Percentiles rank a stretch among this genome's conserved stretches.
These are phyloP conservation scores for Sarcophaga peregrina DNA, from an alignment of 1,140 invertebrate genomes.

Conservation along the genomic window DNA sequence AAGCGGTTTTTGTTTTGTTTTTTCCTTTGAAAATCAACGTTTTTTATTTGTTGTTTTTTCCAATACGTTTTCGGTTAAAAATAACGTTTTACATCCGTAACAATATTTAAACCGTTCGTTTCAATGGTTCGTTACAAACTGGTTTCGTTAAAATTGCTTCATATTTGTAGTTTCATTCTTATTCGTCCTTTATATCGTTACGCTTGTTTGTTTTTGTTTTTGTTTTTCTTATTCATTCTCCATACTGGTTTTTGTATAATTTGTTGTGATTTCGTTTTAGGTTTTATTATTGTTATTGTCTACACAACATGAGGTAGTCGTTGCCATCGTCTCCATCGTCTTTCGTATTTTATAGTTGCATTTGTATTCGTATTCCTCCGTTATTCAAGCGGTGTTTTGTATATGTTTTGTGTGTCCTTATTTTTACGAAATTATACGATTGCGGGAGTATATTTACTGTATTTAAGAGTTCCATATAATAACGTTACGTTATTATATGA, in stretches of 20 bases:
- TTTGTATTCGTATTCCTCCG: not conserved
- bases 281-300: conserved; percentile 22
- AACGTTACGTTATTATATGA: not conserved
- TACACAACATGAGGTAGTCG: not conserved
- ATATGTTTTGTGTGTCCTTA: conserved; percentile 24
- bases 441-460: conserved; percentile 36
- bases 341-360: too few relatives aligned
- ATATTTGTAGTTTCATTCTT: conserved; percentile 33
- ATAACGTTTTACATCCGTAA: conserved; percentile 10
- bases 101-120: conserved; percentile 31
- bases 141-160: conserved; percentile 37
- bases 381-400: not conserved
- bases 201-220: conserved; percentile 16
- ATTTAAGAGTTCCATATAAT: conserved; percentile 4
- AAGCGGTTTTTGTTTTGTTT: too few relatives aligned
- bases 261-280: conserved; percentile 34
- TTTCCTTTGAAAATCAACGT: too few relatives aligned
- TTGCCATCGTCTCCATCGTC: too few relatives aligned
- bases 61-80: not conserved
- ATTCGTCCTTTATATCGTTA: conserved; percentile 37
- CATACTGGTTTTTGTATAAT: conserved; percentile 34
- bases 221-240: too few relatives aligned
- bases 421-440: conserved; percentile 30
- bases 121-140: conserved; percentile 41
- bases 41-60: not conserved